Conservation (phyloP, 2,888 invertebrate genomes). For the Pomacea canaliculata region DNA sequence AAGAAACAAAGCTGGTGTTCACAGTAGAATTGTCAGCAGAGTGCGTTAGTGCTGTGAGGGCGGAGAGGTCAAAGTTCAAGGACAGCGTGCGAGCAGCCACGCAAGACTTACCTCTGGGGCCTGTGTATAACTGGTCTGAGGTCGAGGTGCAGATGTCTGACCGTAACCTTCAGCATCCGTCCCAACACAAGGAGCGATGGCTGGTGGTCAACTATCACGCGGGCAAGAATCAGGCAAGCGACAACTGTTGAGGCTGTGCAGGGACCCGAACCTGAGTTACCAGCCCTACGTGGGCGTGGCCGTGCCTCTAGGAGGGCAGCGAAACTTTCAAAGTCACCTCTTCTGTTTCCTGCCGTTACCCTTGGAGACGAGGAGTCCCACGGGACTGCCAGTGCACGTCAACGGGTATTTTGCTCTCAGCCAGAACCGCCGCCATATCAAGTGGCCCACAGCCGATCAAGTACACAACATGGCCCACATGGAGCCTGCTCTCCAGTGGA, state of each 20-base stretch:
- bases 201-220: slow-evolving; percentile 40
- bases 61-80: slow-evolving; percentile 13
- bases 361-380: slow-evolving; percentile 47
- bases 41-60: slow-evolving; percentile 4
- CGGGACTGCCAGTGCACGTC: slow-evolving; percentile 64
- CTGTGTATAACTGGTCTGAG: slow-evolving; percentile 1
- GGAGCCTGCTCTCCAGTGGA: slow-evolving; percentile 60
- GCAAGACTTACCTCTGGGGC: slow-evolving; percentile 1
- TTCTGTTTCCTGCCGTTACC: slow-evolving; percentile 67
- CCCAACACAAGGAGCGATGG: slow-evolving; percentile 31
- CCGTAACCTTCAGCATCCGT: not conserved
- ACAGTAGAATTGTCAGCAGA: slow-evolving; percentile 6
- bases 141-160: slow-evolving; percentile 10
- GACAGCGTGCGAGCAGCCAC: slow-evolving; percentile 7
- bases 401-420: slow-evolving; percentile 64
- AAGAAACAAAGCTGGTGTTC: slow-evolving; percentile 4
- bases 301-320: slow-evolving; percentile 34
- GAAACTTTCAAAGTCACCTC: slow-evolving; percentile 49
- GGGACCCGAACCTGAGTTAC: slow-evolving; percentile 37
- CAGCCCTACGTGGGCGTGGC: slow-evolving; percentile 54
- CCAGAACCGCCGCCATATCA: slow-evolving; percentile 62
- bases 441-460: slow-evolving; percentile 59
- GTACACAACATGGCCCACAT: slow-evolving; percentile 27
- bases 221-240: slow-evolving; percentile 36
- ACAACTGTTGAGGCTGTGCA: slow-evolving; percentile 28